Conservation (phyloP, 2,888 invertebrate genomes). For the Amphimallon solstitiale region DNA sequence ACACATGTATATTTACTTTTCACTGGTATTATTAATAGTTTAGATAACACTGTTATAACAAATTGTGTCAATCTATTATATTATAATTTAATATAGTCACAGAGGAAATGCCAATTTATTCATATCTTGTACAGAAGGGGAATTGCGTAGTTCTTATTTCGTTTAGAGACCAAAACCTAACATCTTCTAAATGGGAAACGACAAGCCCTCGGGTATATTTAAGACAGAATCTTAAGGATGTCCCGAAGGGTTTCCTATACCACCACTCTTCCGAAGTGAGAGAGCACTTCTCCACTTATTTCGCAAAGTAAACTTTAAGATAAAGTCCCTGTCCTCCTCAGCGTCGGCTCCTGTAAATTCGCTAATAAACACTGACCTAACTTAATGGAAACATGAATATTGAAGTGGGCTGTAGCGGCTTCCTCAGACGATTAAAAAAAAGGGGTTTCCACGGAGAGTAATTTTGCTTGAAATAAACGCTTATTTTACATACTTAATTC, state of each 20-base stretch:
- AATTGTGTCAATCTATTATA: too few species aligned
- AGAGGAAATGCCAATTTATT: too few species aligned
- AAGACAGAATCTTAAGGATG: constrained; percentile 24
- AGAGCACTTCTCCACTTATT: constrained; percentile 17
- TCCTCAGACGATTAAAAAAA: constrained; percentile 12
- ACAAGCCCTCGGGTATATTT: constrained; percentile 23
- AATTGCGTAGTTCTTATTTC: not conserved
- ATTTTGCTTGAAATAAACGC: constrained; percentile 7
- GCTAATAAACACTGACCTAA: constrained; percentile 28
- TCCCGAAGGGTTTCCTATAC: constrained; percentile 13
- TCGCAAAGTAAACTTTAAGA: constrained; percentile 21
- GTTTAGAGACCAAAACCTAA: not conserved
- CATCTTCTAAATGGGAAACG: constrained; percentile 7
- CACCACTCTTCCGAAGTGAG: constrained; percentile 10
- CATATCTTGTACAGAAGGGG: too few species aligned
- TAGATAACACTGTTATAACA: too few species aligned
- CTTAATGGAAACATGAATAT: constrained; percentile 30
- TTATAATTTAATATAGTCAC: too few species aligned
- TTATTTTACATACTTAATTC: not conserved
- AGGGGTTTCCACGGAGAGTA: not conserved
- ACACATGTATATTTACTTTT: too few species aligned
- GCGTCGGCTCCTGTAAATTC: constrained; percentile 18
- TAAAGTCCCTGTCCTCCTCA: not conserved
- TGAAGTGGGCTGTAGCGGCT: constrained; percentile 15
- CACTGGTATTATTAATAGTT: too few species aligned